Evolutionary conservation across 2,113 vertebrate genomes (phyloP).

Genomic region (Origma solitaria): DNA sequence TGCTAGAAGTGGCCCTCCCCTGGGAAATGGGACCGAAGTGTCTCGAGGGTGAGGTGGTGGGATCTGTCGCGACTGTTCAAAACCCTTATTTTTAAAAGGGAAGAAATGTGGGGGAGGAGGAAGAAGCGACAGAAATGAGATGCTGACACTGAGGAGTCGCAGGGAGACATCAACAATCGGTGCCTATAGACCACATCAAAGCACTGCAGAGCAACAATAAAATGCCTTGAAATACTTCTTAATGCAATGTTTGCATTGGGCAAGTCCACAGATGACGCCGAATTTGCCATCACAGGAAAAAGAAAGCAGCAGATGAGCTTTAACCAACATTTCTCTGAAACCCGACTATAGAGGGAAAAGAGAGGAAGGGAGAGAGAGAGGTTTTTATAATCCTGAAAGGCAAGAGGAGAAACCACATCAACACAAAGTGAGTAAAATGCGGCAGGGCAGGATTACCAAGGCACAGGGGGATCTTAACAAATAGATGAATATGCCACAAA

Average conservation of each 20-base stretch:
- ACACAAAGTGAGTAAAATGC: background rate
- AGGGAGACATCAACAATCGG: background rate
- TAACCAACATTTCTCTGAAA: constrained; percentile 43
- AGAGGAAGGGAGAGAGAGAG: background rate
- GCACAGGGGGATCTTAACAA: background rate
- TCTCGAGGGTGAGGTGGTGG: background rate
- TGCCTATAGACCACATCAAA: constrained; percentile 27
- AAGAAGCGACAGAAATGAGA: background rate
- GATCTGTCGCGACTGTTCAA: background rate
- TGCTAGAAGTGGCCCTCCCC: background rate
- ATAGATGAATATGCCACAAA: background rate
- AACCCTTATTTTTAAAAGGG: background rate
- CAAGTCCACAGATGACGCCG: background rate
- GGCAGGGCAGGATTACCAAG: background rate
- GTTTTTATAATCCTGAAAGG: constrained; percentile 16
- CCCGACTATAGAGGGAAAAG: background rate
- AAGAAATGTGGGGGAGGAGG: background rate
- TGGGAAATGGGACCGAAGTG: background rate
- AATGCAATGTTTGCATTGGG: background rate
- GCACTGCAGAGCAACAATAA: background rate
- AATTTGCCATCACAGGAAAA: constrained; percentile 17
- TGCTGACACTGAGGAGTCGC: background rate
- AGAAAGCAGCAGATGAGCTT: background rate
- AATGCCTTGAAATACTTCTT: constrained; percentile 6
- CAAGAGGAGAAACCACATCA: constrained; percentile 11